Percentiles rank a stretch among this genome's conserved stretches.
Evolutionary conservation across 2,797 vertebrate genomes (phyloP).

Genomic region (Mus minutoides): DNA sequence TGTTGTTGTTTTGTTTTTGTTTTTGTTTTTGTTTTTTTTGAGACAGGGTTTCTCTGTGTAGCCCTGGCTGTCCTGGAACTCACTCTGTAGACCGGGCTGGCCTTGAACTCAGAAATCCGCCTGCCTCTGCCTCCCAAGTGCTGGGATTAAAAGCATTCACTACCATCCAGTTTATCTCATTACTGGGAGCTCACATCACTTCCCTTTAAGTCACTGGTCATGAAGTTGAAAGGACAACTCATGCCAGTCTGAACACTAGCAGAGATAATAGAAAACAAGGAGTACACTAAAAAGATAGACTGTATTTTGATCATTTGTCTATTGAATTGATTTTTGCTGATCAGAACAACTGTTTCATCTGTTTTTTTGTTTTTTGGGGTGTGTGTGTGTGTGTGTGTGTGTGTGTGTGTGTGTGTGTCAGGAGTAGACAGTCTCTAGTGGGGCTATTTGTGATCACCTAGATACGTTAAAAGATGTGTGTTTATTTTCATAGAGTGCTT

Average conservation of each 20-base stretch:
- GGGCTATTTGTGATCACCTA: neutral
- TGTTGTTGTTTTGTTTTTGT: too few species aligned
- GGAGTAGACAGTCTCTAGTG: neutral
- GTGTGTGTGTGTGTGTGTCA: neutral
- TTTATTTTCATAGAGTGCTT: neutral
- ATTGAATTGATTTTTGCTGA: neutral
- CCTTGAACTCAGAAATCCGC: too few species aligned
- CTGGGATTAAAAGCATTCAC: too few species aligned
- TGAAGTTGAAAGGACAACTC: neutral
- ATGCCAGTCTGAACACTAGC: neutral
- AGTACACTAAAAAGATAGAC: neutral
- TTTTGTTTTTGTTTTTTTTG: too few species aligned
- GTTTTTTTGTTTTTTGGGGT: too few species aligned
- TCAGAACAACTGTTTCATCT: neutral
- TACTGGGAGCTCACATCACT: neutral
- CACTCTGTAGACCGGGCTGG: too few species aligned
- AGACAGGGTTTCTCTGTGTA: too few species aligned
- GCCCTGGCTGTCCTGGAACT: too few species aligned
- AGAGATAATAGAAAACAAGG: neutral
- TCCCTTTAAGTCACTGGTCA: neutral
- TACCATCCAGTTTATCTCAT: neutral
- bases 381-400: neutral
- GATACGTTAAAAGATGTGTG: neutral
- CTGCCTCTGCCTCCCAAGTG: too few species aligned
- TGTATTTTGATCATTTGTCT: neutral